Evolutionary conservation across 2,113 vertebrate species (phyloP).

Genomic region (Opisthocomus hoazin): DNA sequence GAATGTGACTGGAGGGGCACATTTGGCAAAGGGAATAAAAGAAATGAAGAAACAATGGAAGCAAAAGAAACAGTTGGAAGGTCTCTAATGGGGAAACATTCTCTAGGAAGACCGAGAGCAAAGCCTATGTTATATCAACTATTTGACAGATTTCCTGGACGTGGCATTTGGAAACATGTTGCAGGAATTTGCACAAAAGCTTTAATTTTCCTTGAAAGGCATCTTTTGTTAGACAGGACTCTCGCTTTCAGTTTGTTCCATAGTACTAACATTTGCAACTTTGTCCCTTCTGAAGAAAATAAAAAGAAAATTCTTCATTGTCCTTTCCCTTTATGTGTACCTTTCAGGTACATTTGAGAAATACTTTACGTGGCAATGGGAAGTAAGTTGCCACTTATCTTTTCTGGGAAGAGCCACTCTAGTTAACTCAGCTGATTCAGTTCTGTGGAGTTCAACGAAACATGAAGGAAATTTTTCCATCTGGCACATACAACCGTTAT

Average conservation of each 20-base stretch:
- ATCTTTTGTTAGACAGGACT: neutral
- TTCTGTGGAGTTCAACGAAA: neutral
- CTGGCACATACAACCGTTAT: neutral
- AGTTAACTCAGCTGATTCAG: neutral
- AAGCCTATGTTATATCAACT: neutral
- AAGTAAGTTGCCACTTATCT: neutral
- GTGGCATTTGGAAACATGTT: neutral
- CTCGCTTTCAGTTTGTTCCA: neutral
- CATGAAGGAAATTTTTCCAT: neutral
- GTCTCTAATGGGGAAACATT: neutral
- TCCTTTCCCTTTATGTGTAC: neutral
- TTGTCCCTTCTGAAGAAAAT: neutral
- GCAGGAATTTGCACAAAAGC: neutral
- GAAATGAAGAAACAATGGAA: neutral
- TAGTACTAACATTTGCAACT: neutral
- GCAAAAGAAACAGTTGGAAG: neutral
- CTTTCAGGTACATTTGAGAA: constrained; percentile 3
- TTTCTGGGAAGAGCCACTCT: constrained; percentile 14
- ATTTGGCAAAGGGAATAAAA: neutral
- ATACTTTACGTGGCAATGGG: neutral
- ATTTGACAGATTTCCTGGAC: neutral
- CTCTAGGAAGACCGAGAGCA: neutral
- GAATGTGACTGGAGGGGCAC: neutral
- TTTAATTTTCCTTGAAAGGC: neutral
- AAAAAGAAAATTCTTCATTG: neutral